Evolutionary conservation across 2,113 vertebrate species (phyloP), one percentile per base, ranked within the genome.

Genomic region (Siniperca chuatsi): DNA sequence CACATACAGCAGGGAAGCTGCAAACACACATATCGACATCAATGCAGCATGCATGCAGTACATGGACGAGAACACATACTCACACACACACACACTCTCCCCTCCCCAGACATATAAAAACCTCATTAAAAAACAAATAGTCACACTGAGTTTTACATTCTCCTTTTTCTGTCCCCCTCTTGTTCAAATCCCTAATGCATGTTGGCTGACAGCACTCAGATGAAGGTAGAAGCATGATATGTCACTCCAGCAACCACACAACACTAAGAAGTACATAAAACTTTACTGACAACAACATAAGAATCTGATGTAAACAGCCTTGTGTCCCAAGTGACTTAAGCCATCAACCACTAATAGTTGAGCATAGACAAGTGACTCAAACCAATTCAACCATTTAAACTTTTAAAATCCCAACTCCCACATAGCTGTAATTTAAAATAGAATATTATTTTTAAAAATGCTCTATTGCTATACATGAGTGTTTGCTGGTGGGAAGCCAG

Each of bases 61-160:
- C 76, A 67, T 15, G 44, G 10, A 69, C 9, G 6, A 21, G 16
- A 52, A 71, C 25, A 11, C 54, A 66, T 46, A 37, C 35, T 4
- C 35, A 37, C 35, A 37, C 13, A 42, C n/a, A 71, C 25, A 11
- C 54, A 66, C 52, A 81, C 60, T 40, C 11, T 23, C 4, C 46
- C 10, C 61, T 72, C n/a, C 60, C 18, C 46, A 74, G 11, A 55
- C 8, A 61, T 10, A 58, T 54, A 75, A 76, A 81, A 78, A 33
- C 25, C 62, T 87, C 65, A 84, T 83, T 81, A 85, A 88, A 86
- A 89, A 80, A 68, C 79, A 88, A 89, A 82, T 15, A 81, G 75
- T 50, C 78, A 55, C 37, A 73, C 25, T 70, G 50, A 66, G 69
- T n/a, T 70, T 83, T 65, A 54, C 52, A 6, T 67, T 70, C n/a